Base-by-base conservation (phyloP, 2,113 vertebrate genomes). In the Callaeas wilsoni region DNA sequence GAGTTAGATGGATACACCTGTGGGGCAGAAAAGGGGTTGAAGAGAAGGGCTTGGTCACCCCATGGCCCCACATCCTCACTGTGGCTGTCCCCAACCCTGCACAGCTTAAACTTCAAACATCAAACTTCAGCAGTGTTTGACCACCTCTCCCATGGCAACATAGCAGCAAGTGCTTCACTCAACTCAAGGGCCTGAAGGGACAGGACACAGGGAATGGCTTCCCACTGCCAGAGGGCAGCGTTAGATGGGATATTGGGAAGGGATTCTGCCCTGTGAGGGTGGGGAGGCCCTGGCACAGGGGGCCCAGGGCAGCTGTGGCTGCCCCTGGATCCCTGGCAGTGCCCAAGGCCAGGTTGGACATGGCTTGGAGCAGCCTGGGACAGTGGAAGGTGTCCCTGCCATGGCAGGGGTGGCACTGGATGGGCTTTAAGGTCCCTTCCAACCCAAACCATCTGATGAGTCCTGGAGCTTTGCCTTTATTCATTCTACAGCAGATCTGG, bases 1-100 rank as follows among this genome's bases (percentile, higher is more conserved):
- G 99, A 99, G 97, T 98, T 99, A 89, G 99, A 98, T 32, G 99
- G 98, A 96, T 99, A 99, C 85, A 99, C 99, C 99, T 99, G 97
- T 3, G n/a, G 57, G 63, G 39, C 3, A 70, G 12, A 29, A 52
- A 49, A 12, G 16, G 12, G 22, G 9, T 50, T 84, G 16, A 64
- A 60, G 63, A 50, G 46, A 39, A 65, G 16, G 2, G 9, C 55
- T 70, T 11, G 53, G 37, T 41, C 17, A 37, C 17, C 10, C 68
- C 19, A 35, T 0, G 1, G 73, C 19, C 64, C 17, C n/a, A 15
- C 35, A 35, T 6, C 20, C 29, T 56, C 46, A 67, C 39, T 0
- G 0, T 22, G 47, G 16, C 70, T 68, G 47, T 17, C 13, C 62
- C 17, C 30, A 82, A 3, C 23, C 20, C 41, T 68, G 41, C 17